A percentile compares a stretch with the other conserved stretches of the same genome.
Conservation (phyloP, 2,113 vertebrate genomes). For the Ia io region DNA sequence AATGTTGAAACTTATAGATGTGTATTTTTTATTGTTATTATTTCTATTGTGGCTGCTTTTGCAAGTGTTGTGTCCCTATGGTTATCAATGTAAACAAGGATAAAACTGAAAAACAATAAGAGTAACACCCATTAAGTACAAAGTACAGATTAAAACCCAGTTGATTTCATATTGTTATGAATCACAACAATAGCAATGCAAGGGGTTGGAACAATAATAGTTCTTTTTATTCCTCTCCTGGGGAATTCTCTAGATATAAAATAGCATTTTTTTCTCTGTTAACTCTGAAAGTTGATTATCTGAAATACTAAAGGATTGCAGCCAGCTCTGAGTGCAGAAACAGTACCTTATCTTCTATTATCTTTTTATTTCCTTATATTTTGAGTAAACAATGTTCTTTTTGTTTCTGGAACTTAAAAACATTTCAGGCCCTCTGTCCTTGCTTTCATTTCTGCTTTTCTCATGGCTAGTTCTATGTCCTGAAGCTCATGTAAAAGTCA, state of each 20-base stretch:
- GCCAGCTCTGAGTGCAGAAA: not conserved
- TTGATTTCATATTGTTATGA: not conserved
- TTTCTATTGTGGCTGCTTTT: not conserved
- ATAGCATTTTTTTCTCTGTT: not conserved
- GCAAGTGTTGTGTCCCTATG: not conserved
- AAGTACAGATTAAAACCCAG: not conserved
- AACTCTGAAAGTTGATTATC: not conserved
- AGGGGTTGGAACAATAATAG: not conserved
- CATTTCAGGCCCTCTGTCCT: not conserved
- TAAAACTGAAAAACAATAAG: not conserved
- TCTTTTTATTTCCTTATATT: not conserved
- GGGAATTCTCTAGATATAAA: not conserved
- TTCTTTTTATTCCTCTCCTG: not conserved
- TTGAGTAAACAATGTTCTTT: not conserved
- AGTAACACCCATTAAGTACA: not conserved
- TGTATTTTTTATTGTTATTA: not conserved
- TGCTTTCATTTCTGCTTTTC: not conserved
- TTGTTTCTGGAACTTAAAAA: not conserved
- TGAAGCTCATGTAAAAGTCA: not conserved
- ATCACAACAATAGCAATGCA: not conserved
- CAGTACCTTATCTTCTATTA: not conserved
- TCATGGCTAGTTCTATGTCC: not conserved
- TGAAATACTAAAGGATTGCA: not conserved
- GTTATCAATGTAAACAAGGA: not conserved
- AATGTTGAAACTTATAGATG: not conserved